Evolutionary conservation across 2,888 invertebrate genomes (phyloP).

Genomic region (Apamea anceps): DNA sequence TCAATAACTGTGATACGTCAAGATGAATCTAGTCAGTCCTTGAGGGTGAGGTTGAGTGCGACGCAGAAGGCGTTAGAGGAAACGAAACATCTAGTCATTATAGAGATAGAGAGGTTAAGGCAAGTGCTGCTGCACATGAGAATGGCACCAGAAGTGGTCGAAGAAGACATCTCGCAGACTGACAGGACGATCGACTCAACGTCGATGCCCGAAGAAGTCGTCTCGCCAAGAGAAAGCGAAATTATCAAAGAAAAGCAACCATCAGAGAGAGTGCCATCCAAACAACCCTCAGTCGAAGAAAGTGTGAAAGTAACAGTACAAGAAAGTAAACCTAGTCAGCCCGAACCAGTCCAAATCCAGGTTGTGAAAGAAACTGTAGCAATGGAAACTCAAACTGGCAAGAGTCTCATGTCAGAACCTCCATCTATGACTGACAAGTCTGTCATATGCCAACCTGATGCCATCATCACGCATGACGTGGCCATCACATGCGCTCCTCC

Average conservation of each 20-base stretch:
- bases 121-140: conserved; percentile 84
- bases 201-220: conserved; percentile 93
- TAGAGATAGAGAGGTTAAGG: conserved; percentile 90
- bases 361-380: conserved; percentile 72
- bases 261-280: conserved; percentile 67
- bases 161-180: conserved; percentile 89
- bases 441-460: conserved; percentile 82
- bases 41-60: conserved; percentile 90
- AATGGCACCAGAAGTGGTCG: conserved; percentile 80
- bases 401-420: conserved; percentile 88
- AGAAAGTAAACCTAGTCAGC: conserved; percentile 73
- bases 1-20: conserved; percentile 85
- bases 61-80: conserved; percentile 91
- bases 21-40: conserved; percentile 88
- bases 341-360: conserved; percentile 60
- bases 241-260: conserved; percentile 63
- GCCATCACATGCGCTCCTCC: conserved; percentile 89
- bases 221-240: conserved; percentile 79
- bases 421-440: conserved; percentile 86
- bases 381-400: conserved; percentile 93
- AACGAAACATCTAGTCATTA: conserved; percentile 91
- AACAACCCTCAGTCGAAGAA: conserved; percentile 62
- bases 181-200: conserved; percentile 92
- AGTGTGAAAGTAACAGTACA: conserved; percentile 70
- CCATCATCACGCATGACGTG: conserved; percentile 85